phyloP scores from a whole-genome alignment of 2,797 vertebrate species.

The Eupleurogrammus muticus region DNA sequence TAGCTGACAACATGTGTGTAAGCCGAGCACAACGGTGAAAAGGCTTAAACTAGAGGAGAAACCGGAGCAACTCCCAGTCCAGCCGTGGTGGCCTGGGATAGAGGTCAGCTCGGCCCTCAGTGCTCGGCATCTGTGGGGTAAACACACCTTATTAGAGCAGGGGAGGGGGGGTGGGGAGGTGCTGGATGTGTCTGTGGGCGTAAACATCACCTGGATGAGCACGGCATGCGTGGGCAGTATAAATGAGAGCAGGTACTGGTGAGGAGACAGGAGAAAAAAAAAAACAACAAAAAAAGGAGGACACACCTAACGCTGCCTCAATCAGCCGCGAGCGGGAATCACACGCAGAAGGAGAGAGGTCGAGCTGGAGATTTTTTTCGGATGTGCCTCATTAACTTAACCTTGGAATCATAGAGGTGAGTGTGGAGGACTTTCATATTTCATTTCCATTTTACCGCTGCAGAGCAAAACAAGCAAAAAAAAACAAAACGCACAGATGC shows the following conservation, averaged over 20 bases:
- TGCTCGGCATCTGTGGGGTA: constrained; percentile 72
- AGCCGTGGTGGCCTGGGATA: neutral
- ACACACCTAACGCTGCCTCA: constrained; percentile 47
- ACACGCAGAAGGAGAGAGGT: neutral
- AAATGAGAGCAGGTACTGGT: constrained; percentile 65
- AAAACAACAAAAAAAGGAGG: no score
- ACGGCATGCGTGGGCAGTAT: constrained; percentile 54
- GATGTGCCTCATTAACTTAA: constrained; percentile 18
- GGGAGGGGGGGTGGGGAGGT: constrained; percentile 21
- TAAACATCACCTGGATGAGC: constrained; percentile 71
- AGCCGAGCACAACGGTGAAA: neutral
- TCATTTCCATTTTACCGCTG: neutral
- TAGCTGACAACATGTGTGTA: no score
- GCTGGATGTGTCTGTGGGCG: constrained; percentile 68
- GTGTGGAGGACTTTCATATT: constrained; percentile 17
- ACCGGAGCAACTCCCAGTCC: neutral
- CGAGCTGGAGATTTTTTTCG: constrained; percentile 9
- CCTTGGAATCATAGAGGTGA: constrained; percentile 51
- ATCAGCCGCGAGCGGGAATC: constrained; percentile 15
- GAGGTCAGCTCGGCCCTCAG: constrained; percentile 63
- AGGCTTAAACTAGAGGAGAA: constrained; percentile 8
- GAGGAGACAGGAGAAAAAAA: constrained; percentile 16
- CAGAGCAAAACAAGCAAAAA: neutral
- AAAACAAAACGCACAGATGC: no score
- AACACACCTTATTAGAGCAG: constrained; percentile 53